Percentiles rank a stretch among this genome's conserved stretches.
These are phyloP conservation scores for Stegodyphus dumicola DNA, from an alignment of 1,140 invertebrate species.

Conservation along the genomic window DNA sequence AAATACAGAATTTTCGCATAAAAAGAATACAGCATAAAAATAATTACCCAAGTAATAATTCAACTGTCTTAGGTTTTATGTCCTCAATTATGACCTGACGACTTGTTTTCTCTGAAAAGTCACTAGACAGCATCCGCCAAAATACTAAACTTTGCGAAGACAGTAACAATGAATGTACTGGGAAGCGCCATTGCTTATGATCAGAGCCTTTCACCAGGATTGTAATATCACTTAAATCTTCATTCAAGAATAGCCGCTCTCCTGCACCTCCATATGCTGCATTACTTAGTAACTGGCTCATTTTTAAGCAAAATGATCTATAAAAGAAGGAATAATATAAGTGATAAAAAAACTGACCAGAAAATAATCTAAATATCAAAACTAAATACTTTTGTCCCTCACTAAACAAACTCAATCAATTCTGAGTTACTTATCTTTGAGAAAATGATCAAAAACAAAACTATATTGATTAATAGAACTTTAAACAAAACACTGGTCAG, in stretches of 20 bases:
- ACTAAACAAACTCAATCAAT: too few relatives aligned
- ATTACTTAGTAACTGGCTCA: background rate
- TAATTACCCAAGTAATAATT: conserved; percentile 26
- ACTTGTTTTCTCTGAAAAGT: conserved; percentile 25
- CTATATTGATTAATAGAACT: too few relatives aligned
- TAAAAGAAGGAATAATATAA: too few relatives aligned
- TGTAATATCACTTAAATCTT: conserved; percentile 40
- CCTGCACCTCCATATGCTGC: conserved; percentile 3
- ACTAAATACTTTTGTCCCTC: too few relatives aligned
- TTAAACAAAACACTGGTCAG: too few relatives aligned
- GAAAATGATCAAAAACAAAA: too few relatives aligned
- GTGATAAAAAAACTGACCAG: too few relatives aligned
- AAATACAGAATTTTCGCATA: background rate
- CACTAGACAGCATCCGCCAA: background rate
- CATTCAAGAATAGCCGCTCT: conserved; percentile 20
- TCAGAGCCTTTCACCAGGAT: conserved; percentile 3
- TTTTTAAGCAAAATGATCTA: background rate
- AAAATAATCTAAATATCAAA: too few relatives aligned
- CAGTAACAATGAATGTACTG: conserved; percentile 26
- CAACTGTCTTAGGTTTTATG: conserved; percentile 10
- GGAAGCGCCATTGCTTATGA: conserved; percentile 12
- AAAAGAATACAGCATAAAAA: background rate
- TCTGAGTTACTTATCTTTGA: too few relatives aligned
- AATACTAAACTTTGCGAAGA: conserved; percentile 30
- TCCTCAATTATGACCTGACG: conserved; percentile 21